Percentiles rank a stretch among this genome's conserved stretches.
These are phyloP conservation scores for Vicugna pacos DNA, from an alignment of 2,113 vertebrate genomes.

Conservation along the genomic window DNA sequence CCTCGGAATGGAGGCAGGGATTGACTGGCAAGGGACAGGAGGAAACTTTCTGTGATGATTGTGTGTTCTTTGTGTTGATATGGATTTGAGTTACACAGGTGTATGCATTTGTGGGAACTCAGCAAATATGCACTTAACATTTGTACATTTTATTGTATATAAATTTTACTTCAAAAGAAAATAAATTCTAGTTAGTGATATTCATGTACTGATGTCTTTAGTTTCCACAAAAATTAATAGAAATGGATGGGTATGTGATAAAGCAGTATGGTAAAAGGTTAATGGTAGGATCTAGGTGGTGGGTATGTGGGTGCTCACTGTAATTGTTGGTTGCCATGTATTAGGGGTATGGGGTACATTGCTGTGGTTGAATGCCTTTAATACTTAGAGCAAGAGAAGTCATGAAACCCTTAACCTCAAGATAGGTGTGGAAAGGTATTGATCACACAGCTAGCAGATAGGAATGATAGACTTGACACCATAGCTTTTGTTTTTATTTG, in stretches of 20 bases:
- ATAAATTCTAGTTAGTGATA: neutral
- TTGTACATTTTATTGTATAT: neutral
- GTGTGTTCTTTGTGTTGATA: neutral
- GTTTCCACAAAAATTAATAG: neutral
- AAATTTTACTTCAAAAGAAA: slow-evolving; percentile 10
- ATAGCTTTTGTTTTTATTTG: neutral
- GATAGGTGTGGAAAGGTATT: neutral
- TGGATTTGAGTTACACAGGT: neutral
- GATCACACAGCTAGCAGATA: neutral
- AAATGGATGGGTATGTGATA: neutral
- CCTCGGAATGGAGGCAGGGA: neutral
- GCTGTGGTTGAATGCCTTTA: neutral
- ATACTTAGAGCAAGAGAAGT: neutral
- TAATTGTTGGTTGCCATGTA: neutral
- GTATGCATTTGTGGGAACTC: neutral
- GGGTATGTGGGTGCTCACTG: neutral
- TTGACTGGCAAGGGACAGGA: neutral
- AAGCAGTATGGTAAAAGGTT: neutral
- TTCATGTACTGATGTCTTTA: neutral
- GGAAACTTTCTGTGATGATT: neutral
- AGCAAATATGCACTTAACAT: neutral
- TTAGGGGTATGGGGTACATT: neutral
- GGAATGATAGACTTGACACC: neutral
- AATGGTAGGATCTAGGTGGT: neutral
- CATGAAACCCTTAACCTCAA: neutral